A percentile compares a stretch with the other conserved stretches of the same genome.
phyloP scores from a whole-genome alignment of 2,888 invertebrate genomes.

The Melitaea athalia region DNA sequence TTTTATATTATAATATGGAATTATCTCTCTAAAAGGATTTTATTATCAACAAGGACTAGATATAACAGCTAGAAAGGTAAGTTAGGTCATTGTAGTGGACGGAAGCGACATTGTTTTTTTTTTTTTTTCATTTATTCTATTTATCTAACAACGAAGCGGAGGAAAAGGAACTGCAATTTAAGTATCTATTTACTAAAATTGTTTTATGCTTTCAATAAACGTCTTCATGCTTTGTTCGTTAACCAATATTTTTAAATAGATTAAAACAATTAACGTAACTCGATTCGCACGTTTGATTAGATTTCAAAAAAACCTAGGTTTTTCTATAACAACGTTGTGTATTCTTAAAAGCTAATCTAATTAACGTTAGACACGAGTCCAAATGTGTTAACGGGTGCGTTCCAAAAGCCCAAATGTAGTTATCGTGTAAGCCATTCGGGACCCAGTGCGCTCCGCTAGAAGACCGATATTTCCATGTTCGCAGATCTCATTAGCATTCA shows the following conservation, averaged over 20 bases:
- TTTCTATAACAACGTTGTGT: constrained; percentile 28
- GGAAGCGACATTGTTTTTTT: constrained; percentile 30
- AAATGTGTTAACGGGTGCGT: constrained; percentile 78
- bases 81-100: constrained; percentile 27
- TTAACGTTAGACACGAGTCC: constrained; percentile 80
- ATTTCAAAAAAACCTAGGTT: constrained; percentile 7
- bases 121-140: constrained; percentile 33
- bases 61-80: constrained; percentile 23
- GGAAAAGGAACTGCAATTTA: constrained; percentile 23
- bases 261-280: not conserved
- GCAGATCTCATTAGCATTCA: constrained; percentile 77
- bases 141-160: constrained; percentile 22
- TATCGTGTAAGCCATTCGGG: constrained; percentile 50
- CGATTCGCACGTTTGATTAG: not conserved
- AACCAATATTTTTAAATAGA: not conserved
- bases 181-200: constrained; percentile 22
- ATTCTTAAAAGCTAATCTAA: constrained; percentile 76
- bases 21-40: constrained; percentile 26
- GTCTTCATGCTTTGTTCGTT: not conserved
- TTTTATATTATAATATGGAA: constrained; percentile 7
- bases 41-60: constrained; percentile 24
- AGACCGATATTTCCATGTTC: constrained; percentile 56
- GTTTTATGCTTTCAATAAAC: constrained; percentile 12
- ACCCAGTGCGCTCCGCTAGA: constrained; percentile 54
- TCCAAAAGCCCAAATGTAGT: constrained; percentile 57